Evolutionary conservation across 2,888 invertebrate species (phyloP), one percentile per base, ranked within the genome.

Genomic region (Eristalis intricaria): DNA sequence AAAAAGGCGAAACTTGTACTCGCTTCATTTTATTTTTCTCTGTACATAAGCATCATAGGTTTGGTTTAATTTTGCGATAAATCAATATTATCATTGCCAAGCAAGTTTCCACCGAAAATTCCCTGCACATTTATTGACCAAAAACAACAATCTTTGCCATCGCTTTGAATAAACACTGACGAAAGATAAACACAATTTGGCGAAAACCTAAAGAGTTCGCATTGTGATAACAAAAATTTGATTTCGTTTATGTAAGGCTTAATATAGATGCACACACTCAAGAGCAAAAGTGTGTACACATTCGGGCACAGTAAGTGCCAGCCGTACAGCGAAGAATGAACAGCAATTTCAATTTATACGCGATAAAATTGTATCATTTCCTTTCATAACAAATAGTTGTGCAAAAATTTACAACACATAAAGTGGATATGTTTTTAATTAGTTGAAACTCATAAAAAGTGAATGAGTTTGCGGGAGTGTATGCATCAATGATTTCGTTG

Each of bases 111-210:
- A 4, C 50, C 8, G 19, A 50, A 19, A 19, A 19, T 50, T 19
- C 19, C 50, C 50, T 50, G 19, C 50, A 50, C 50, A 50, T 50
- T 50, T 50, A n/a, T 50, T 50, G 50, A 50, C 50, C 50, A 50
- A 50, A 50, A 50, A 19, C 50, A 50, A 50, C 19, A 50, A 13
- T 38, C 38, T 38, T 38, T 4, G 35, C 38, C 38, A 38, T 38
- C 38, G 13, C 19, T 19, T 19, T 19, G 19, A n/a, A 19, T n/a
- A 50, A 50, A 50, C 50, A 50, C 50, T 50, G 19, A 50, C 19
- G 50, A 50, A 50, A 50, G 50, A 50, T 50, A 50, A 50, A 50
- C 50, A 50, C 50, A 50, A 50, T 50, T 50, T 50, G 50, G 50
- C 50, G 50, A 50, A 19, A 50, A 50, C 50, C 50, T 0, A 50